These are phyloP conservation scores for Monodelphis domestica DNA, from an alignment of 2,797 vertebrate genomes.

Conservation along the genomic window DNA sequence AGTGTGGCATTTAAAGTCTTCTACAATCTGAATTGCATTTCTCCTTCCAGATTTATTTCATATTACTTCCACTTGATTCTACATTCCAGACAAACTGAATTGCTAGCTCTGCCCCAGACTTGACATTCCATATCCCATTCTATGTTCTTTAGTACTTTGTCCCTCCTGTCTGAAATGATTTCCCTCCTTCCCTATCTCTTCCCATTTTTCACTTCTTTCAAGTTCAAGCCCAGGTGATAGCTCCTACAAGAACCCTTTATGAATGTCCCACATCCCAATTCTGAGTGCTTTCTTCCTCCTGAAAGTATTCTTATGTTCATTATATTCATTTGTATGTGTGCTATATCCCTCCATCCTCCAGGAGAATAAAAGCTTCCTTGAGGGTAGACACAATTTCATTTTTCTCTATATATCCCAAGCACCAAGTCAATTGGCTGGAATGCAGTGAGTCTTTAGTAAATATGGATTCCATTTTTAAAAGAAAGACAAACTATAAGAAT, in stretches of 20 bases:
- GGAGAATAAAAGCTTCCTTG: neutral
- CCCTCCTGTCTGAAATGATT: neutral
- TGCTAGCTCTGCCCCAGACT: neutral
- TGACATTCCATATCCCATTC: neutral
- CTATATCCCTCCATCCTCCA: neutral
- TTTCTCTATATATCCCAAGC: neutral
- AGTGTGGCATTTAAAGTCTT: neutral
- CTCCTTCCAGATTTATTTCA: neutral
- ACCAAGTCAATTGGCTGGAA: neutral
- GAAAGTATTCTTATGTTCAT: neutral
- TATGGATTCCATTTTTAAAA: neutral
- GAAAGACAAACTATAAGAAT: neutral
- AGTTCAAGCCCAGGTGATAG: neutral
- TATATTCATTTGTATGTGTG: neutral
- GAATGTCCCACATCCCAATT: neutral
- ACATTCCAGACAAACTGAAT: neutral
- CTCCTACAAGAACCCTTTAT: neutral
- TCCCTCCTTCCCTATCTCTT: neutral
- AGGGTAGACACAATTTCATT: neutral
- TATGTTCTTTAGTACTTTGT: neutral
- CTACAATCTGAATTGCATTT: neutral
- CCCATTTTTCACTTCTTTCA: neutral
- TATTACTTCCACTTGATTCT: neutral
- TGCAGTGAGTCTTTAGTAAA: neutral
- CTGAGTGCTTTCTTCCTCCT: neutral